phyloP scores from a whole-genome alignment of 2,888 invertebrate genomes.

The Spilosoma lubricipeda region DNA sequence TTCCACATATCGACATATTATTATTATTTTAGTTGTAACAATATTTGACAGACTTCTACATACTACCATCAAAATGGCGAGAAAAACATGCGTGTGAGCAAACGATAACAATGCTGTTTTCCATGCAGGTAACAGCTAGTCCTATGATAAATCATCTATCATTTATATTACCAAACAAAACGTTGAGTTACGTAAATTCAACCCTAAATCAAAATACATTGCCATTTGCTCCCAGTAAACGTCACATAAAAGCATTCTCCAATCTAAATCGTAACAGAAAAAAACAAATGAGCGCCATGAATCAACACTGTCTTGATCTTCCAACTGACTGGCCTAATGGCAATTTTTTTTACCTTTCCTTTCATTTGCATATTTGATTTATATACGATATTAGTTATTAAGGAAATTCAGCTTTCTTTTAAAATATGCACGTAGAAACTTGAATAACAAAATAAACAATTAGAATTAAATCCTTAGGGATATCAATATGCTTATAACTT shows the following conservation, averaged over 20 bases:
- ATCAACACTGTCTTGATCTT: slow-evolving; percentile 76
- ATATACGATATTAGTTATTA: slow-evolving; percentile 70
- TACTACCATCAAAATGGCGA: not conserved
- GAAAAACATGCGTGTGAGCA: not conserved
- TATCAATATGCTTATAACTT: not conserved
- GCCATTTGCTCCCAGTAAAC: slow-evolving; percentile 1
- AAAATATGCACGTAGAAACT: slow-evolving; percentile 34
- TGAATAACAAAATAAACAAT: not conserved
- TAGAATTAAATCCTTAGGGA: not conserved
- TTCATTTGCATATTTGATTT: slow-evolving; percentile 77
- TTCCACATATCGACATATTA: no score
- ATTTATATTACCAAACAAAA: not conserved
- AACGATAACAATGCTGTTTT: not conserved
- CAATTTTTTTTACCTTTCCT: slow-evolving; percentile 70
- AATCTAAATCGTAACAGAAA: slow-evolving; percentile 28
- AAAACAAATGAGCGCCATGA: slow-evolving; percentile 71
- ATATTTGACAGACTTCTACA: not conserved
- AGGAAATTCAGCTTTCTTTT: slow-evolving; percentile 40
- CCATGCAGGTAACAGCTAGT: not conserved
- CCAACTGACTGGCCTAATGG: slow-evolving; percentile 75
- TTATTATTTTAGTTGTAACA: not conserved
- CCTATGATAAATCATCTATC: not conserved
- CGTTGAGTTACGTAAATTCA: not conserved
- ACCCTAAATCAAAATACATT: slow-evolving; percentile 1
- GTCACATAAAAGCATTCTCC: slow-evolving; percentile 9